Evolutionary conservation across 2,888 invertebrate genomes (phyloP).

Genomic region (Lacanobia oleracea): DNA sequence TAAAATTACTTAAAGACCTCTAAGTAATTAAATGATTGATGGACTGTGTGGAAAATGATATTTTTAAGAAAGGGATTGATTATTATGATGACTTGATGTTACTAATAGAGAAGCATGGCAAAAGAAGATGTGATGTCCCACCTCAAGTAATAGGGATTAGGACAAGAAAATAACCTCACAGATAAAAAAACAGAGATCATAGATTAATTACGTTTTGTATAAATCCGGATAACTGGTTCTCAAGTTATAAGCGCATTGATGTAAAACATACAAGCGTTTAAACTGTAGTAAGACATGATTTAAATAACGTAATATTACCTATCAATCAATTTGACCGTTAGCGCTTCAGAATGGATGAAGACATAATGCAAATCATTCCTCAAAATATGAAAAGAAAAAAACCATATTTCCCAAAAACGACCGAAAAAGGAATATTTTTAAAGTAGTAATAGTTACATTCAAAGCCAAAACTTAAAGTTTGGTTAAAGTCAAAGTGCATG

Average conservation of each 20-base stretch:
- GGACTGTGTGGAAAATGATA: neutral
- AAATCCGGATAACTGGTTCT: slow-evolving; percentile 5
- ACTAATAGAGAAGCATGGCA: too few relatives aligned
- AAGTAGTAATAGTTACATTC: too few relatives aligned
- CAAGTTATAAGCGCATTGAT: neutral
- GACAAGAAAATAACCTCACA: neutral
- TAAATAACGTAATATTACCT: neutral
- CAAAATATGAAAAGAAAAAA: neutral
- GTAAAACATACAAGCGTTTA: neutral
- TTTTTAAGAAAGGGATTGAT: neutral
- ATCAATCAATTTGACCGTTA: slow-evolving; percentile 9
- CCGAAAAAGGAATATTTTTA: too few relatives aligned
- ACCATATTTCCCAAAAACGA: too few relatives aligned
- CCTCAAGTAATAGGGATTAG: neutral
- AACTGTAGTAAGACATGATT: neutral
- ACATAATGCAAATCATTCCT: neutral
- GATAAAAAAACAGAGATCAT: neutral
- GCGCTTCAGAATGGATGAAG: neutral
- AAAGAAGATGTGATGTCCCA: neutral
- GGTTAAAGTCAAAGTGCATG: too few relatives aligned
- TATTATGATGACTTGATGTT: neutral
- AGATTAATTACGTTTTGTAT: neutral
- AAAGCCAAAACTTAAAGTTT: too few relatives aligned
- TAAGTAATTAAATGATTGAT: too few relatives aligned
- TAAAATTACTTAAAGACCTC: too few relatives aligned